phyloP scores from a whole-genome alignment of 2,888 invertebrate genomes.

The Digitonthophagus gazella region DNA sequence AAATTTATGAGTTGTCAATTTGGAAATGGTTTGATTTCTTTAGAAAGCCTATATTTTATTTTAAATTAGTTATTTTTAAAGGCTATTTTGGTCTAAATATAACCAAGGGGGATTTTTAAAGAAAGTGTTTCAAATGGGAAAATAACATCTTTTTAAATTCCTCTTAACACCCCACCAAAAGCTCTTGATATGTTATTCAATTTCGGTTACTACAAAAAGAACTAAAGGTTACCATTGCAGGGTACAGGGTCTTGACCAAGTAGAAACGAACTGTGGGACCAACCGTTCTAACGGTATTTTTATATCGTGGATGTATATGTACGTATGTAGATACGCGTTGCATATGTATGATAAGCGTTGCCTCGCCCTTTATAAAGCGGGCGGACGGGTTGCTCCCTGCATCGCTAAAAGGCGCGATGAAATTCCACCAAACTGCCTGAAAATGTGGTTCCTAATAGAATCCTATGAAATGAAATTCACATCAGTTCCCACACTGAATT shows the following conservation, averaged over 20 bases:
- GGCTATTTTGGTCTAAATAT: too few species aligned
- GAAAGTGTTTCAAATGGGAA: too few species aligned
- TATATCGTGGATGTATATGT: constrained; percentile 46
- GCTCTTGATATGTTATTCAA: background rate
- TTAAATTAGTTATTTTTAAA: too few species aligned
- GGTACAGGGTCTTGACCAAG: constrained; percentile 24
- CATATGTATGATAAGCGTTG: constrained; percentile 51
- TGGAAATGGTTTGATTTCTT: too few species aligned
- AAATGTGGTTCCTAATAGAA: background rate
- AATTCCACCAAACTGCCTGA: constrained; percentile 33
- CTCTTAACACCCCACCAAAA: background rate
- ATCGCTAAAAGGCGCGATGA: constrained; percentile 31
- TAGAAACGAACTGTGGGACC: constrained; percentile 44
- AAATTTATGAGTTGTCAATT: too few species aligned
- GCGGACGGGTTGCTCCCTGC: constrained; percentile 35
- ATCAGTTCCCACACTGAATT: too few species aligned
- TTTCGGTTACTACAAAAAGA: background rate
- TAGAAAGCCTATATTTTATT: too few species aligned
- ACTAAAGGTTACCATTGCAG: background rate
- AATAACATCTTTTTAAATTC: background rate
- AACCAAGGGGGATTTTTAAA: too few species aligned
- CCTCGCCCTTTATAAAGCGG: constrained; percentile 45
- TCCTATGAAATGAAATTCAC: background rate
- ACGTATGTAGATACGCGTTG: constrained; percentile 47
- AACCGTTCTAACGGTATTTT: constrained; percentile 40